Conservation (phyloP, 1,140 invertebrate genomes). For the Copidosoma floridanum region DNA sequence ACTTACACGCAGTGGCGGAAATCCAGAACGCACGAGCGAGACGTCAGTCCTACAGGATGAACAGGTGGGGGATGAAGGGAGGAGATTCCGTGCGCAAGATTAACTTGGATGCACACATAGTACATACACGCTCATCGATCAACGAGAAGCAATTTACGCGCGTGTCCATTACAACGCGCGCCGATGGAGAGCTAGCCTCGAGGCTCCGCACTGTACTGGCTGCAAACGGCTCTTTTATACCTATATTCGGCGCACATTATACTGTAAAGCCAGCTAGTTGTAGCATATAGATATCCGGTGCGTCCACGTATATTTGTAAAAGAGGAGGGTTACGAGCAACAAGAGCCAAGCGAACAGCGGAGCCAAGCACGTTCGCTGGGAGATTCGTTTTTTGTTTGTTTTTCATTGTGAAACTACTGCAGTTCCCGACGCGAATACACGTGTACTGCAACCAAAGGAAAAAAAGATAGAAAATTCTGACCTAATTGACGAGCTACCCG, state of each 20-base stretch:
- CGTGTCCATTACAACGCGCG: constrained; percentile 14
- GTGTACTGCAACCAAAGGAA: too few species aligned
- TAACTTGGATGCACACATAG: too few species aligned
- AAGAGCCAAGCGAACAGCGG: not conserved
- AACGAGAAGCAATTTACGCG: constrained; percentile 23
- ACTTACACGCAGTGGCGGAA: too few species aligned
- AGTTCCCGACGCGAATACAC: too few species aligned
- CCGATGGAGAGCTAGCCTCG: too few species aligned
- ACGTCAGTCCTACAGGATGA: not conserved
- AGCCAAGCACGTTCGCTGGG: not conserved
- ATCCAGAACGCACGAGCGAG: not conserved
- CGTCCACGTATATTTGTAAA: too few species aligned
- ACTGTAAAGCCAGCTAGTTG: too few species aligned
- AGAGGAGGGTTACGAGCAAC: not conserved
- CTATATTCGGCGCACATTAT: too few species aligned
- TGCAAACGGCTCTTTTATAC: too few species aligned
- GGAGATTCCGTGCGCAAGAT: not conserved
- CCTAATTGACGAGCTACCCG: constrained; percentile 16
- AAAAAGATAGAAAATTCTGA: too few species aligned
- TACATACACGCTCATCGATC: constrained; percentile 22
- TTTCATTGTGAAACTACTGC: constrained; percentile 3
- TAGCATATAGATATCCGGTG: too few species aligned
- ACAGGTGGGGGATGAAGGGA: not conserved
- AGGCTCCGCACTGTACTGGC: too few species aligned
- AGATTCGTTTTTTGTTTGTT: not conserved